A percentile compares a stretch with the other conserved stretches of the same genome.
These are phyloP conservation scores for Bombyx mandarina DNA, from an alignment of 1,140 invertebrate genomes.

Conservation along the genomic window DNA sequence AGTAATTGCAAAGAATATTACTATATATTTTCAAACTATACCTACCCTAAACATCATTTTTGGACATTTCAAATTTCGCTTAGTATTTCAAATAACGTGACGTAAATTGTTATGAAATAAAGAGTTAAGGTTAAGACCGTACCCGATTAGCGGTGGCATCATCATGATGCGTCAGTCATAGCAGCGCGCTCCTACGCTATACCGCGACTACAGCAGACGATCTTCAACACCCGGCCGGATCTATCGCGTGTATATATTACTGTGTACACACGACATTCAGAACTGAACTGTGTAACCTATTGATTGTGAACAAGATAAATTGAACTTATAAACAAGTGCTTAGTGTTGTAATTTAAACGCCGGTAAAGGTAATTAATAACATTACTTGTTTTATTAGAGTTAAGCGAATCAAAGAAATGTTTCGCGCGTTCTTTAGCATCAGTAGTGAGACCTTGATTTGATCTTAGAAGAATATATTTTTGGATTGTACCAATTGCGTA, in stretches of 20 bases:
- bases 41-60: too few species aligned
- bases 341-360: neutral
- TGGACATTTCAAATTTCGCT: too few species aligned
- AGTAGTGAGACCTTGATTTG: slow-evolving; percentile 44
- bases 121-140: neutral
- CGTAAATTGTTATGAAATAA: too few species aligned
- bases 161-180: slow-evolving; percentile 1
- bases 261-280: too few species aligned
- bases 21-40: too few species aligned
- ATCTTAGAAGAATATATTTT: slow-evolving; percentile 46
- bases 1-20: too few species aligned
- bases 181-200: slow-evolving; percentile 1
- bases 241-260: neutral
- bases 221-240: slow-evolving; percentile 1
- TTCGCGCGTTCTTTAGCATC: slow-evolving; percentile 1
- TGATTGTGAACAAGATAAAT: too few species aligned
- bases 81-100: too few species aligned
- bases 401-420: too few species aligned
- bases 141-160: slow-evolving; percentile 8
- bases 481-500: slow-evolving; percentile 45
- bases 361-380: neutral
- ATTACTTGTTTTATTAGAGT: too few species aligned
- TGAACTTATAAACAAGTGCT: too few species aligned
- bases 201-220: slow-evolving; percentile 4
- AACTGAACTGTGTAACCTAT: too few species aligned